These are phyloP conservation scores for Psettodes erumei DNA, from an alignment of 2,113 vertebrate species.

Conservation along the genomic window DNA sequence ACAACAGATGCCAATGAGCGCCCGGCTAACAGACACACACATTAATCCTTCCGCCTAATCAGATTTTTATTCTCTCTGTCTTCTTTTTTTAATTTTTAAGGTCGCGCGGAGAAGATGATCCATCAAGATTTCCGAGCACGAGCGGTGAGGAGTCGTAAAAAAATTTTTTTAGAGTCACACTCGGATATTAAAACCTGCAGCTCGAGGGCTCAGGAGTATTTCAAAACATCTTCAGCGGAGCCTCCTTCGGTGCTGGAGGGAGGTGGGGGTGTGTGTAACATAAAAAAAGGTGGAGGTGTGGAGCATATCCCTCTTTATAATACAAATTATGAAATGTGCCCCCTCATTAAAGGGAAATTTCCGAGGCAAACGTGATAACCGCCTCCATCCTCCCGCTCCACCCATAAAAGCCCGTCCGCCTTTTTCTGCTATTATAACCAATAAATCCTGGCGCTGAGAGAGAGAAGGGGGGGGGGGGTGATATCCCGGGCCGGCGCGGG, in stretches of 20 bases:
- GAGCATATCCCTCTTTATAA: constrained; percentile 29
- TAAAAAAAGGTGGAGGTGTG: constrained; percentile 17
- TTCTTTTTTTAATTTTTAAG: constrained; percentile 23
- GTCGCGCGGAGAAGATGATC: constrained; percentile 31
- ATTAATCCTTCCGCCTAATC: constrained; percentile 48
- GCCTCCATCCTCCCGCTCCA: constrained; percentile 11
- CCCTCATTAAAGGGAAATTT: constrained; percentile 48
- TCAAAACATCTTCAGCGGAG: constrained; percentile 1
- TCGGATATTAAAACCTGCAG: constrained; percentile 45
- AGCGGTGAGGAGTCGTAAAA: constrained; percentile 46
- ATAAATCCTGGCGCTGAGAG: constrained; percentile 40
- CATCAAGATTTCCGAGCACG: constrained; percentile 13
- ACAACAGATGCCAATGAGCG: constrained; percentile 35
- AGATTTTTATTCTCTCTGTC: constrained; percentile 25
- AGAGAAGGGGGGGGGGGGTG: too few relatives aligned
- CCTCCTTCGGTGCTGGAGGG: not conserved
- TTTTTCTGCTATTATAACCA: constrained; percentile 36
- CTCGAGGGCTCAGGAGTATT: constrained; percentile 21
- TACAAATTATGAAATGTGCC: constrained; percentile 43
- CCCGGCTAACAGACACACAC: constrained; percentile 11
- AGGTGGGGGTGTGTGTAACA: not conserved
- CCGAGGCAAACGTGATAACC: constrained; percentile 21
- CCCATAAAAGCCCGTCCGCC: constrained; percentile 8
- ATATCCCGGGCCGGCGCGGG: too few relatives aligned
- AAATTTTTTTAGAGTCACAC: constrained; percentile 15